Evolutionary conservation across 2,797 vertebrate species (phyloP), one percentile per base, ranked within the genome.

Genomic region (Molossus alvarezi): DNA sequence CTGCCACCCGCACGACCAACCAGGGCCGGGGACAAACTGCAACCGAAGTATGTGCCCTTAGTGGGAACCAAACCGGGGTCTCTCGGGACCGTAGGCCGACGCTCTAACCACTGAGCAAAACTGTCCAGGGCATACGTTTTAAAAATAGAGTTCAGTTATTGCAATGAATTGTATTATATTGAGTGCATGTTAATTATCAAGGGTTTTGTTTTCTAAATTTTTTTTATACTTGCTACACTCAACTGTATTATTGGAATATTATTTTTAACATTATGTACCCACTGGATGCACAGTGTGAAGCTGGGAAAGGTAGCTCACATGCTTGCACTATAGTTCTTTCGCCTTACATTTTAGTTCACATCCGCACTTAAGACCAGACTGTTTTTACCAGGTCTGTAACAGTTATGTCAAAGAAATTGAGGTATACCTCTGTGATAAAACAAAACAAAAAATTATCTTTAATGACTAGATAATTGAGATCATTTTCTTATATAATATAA

Each of bases 141-240:
- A 60, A 67, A 79, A 57, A 65, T 55, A 9, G 25, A 51, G 0
- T 88, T 91, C 23, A 94, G 0, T 75, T 90, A 90, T 23, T 95
- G n/a, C 84, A 83, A 25, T 88, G 48, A 85, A 73, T 77, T 80
- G 25, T 51, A 81, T 96, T 96, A 45, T 95, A 90, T 77, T 79
- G 37, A 71, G 0, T 90, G 14, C 11, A 51, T 95, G 62, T 67
- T 86, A 71, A 51, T 88, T 57, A 51, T 77, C 57, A 79, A 69
- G n/a, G 37, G 88, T 72, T 92, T 89, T 41, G 27, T 92, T 77
- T 92, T 86, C 48, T 90, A 51, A 10, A 62, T 10, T 69, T 86
- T 91, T 88, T 93, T 95, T 37, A 90, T 80, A 71, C 51, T 89
- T 94, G 60, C 53, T 15, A 13, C 2, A 23, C 18, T 86, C 62